Percentiles rank a stretch among this genome's conserved stretches.
Conservation (phyloP, 2,113 vertebrate genomes). For the Thamnophis sirtalis region DNA sequence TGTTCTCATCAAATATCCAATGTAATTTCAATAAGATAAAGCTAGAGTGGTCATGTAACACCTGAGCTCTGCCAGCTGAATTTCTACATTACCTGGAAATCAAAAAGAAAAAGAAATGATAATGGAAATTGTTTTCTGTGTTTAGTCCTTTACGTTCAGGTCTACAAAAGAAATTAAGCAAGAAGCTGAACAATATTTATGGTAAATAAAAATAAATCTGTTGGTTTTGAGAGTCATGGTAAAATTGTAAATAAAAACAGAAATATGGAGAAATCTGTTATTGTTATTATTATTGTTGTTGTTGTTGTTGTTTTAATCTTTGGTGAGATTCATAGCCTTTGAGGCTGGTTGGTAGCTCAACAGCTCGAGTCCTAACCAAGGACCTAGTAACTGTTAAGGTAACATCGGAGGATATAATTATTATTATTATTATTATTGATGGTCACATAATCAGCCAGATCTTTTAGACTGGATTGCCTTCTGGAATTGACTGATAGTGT, state of each 20-base stretch:
- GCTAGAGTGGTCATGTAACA: background rate
- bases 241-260: background rate
- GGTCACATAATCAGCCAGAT: background rate
- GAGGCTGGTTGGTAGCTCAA: too few species aligned
- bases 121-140: background rate
- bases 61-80: background rate
- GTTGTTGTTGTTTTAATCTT: too few species aligned
- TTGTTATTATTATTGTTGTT: background rate
- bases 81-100: background rate
- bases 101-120: background rate
- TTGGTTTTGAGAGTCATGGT: background rate
- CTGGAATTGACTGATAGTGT: background rate
- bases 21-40: background rate
- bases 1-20: background rate
- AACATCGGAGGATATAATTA: too few species aligned
- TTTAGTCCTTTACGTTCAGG: background rate
- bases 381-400: too few species aligned
- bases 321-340: too few species aligned
- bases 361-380: too few species aligned
- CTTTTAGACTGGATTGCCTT: background rate
- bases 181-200: background rate
- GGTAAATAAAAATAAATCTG: background rate
- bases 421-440: background rate
- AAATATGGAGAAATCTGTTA: background rate
- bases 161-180: background rate